These are phyloP conservation scores for Rhingia rostrata DNA, from an alignment of 2,888 invertebrate genomes.

Conservation along the genomic window DNA sequence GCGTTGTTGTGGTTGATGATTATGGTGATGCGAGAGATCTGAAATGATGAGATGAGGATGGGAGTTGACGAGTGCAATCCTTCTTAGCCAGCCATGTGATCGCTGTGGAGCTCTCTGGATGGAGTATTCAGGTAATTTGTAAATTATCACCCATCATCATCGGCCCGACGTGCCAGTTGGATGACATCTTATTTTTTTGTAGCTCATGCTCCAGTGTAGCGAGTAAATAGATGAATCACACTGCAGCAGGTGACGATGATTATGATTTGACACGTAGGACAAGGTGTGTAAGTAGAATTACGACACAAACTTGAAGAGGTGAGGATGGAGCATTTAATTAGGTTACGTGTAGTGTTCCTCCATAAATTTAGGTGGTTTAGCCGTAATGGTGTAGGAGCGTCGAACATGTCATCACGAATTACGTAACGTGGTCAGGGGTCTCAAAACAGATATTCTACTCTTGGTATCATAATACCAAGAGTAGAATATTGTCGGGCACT, in stretches of 20 bases:
- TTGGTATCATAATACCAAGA: too few relatives aligned
- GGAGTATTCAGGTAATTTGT: slow-evolving; percentile 71
- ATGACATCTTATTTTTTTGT: slow-evolving; percentile 45
- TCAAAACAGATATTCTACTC: too few relatives aligned
- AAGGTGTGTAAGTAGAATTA: slow-evolving; percentile 59
- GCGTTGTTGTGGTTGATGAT: slow-evolving; percentile 49
- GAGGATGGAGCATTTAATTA: slow-evolving; percentile 56
- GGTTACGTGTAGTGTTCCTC: slow-evolving; percentile 13
- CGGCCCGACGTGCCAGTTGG: slow-evolving; percentile 67
- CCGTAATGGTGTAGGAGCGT: too few relatives aligned
- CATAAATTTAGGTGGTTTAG: too few relatives aligned
- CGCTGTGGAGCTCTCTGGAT: slow-evolving; percentile 44
- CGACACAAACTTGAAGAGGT: slow-evolving; percentile 29
- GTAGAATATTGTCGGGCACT: too few relatives aligned
- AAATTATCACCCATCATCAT: slow-evolving; percentile 74
- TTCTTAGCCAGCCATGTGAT: slow-evolving; percentile 56
- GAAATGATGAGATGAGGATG: slow-evolving; percentile 51
- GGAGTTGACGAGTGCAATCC: slow-evolving; percentile 62
- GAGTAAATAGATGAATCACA: slow-evolving; percentile 54
- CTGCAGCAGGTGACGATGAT: slow-evolving; percentile 49
- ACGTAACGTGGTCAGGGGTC: too few relatives aligned
- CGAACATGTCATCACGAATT: too few relatives aligned
- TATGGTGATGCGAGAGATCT: slow-evolving; percentile 57
- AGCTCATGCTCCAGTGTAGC: slow-evolving; percentile 16
- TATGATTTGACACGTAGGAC: slow-evolving; percentile 64